Evolutionary conservation across 2,888 invertebrate species (phyloP), one percentile per base, ranked within the genome.

Genomic region (Azorinus chamasolen): DNA sequence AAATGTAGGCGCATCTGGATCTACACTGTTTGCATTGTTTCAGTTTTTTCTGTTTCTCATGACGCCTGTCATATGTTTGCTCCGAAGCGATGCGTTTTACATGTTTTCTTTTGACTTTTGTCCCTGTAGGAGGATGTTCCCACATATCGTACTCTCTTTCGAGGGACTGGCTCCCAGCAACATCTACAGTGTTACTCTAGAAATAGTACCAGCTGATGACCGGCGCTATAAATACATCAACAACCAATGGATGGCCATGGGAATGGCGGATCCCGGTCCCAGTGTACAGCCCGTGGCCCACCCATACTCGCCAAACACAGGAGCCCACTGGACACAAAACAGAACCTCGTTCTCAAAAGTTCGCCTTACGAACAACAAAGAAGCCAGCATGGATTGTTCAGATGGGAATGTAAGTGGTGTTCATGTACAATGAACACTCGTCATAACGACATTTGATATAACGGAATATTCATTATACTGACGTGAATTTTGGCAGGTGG

Each of bases 321-420:
- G 94, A 0, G 83, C 87, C 6, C 88, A 90, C 70, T 93, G 93
- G 93, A 91, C 90, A 88, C 68, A 77, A 24, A 90, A 90, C 4
- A 91, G 92, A 68, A 55, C 83, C n/a, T 83, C 87, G 3, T 88
- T 88, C 57, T 82, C 87, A 2, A 83, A 84, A 39, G 72, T 84
- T 25, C 93, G 93, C 72, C 88, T 94, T 45, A 93, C 93, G 55
- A 94, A 94, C 85, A 93, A 93, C 80, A 88, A 86, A 58, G 87
- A 85, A 32, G 32, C 57, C 14, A 41, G 27, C 18, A 61, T 43
- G 14, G 70, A 70, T 24, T 70, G 77, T 25, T 57, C 79, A 5
- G 85, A 87, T 16, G 87, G 85, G 22, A 87, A 83, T 64, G 90
- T 90, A 79, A 87, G 76, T 64, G n/a, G 20, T 18, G 20, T 5